Base-by-base conservation (phyloP, 2,888 invertebrate species). In the Brachyptera risi region DNA sequence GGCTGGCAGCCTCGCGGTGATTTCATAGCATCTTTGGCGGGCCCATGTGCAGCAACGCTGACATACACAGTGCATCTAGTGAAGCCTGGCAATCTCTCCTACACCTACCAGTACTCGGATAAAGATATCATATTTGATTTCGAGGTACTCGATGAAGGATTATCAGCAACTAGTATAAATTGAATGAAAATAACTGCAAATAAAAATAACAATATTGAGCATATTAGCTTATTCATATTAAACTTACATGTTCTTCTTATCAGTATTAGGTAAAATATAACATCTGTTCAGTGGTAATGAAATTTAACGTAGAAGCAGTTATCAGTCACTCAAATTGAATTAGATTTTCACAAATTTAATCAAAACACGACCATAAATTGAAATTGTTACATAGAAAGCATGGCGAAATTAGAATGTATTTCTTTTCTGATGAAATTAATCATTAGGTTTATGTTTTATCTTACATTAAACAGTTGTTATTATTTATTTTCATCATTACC, bases 41-140 rank as follows among this genome's bases (percentile, higher is more conserved):
- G 75, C 2, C 73, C 75, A 11, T 83, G 82, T 70, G 73, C 77
- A 2, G 76, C 80, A 2, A 73, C 73, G 19, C 71, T 83, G 17
- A 72, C 76, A 17, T 80, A 78, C 69, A 76, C 79, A 3, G 78
- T 77, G 7, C 77, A 78, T 59, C 72, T 83, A 42, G 80, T 81
- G 5, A 77, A 78, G 58, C 73, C 77, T 1, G 83, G 82, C 27
- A 73, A 70, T 42, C 72, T 82, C 2, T 73, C 71, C 31, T 81
- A 80, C 67, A 74, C 74, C 37, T 83, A 82, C 68, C 79, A 79
- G 68, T 78, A 75, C 67, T 72, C 75, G 0, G 76, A 78, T 63
- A 72, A 75, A 40, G 71, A 71, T 44, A 70, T 75, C n/a, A 68
- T 75, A 9, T 79, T 80, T 67, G 76, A 78, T 65, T 78, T 80